Evolutionary conservation across 2,113 vertebrate genomes (phyloP).

Genomic region (Clarias gariepinus): DNA sequence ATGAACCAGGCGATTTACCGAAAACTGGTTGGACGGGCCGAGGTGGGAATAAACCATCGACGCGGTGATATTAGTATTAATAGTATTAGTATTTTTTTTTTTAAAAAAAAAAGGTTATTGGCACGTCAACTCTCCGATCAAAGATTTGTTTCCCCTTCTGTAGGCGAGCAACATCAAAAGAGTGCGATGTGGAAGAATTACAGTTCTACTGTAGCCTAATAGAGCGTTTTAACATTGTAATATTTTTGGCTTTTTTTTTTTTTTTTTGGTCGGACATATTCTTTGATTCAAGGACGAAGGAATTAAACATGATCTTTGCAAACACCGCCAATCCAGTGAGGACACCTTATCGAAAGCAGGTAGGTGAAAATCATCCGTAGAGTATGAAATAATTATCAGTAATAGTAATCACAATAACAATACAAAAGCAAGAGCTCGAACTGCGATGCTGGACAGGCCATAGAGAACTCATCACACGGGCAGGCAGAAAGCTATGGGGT

Average conservation of each 20-base stretch:
- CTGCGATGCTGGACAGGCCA: constrained; percentile 30
- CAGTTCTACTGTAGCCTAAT: constrained; percentile 44
- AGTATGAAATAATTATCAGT: background rate
- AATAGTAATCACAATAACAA: background rate
- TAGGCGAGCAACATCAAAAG: constrained; percentile 23
- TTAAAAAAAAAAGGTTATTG: background rate
- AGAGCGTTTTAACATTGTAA: background rate
- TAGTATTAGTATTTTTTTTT: background rate
- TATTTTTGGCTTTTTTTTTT: background rate
- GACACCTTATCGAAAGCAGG: constrained; percentile 87
- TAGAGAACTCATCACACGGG: background rate
- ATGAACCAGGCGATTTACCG: constrained; percentile 75
- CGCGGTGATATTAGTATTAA: constrained; percentile 12
- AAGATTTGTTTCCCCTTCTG: background rate
- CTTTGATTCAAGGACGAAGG: constrained; percentile 40
- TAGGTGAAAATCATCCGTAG: constrained; percentile 62
- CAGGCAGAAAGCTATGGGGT: background rate
- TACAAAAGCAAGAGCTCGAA: background rate
- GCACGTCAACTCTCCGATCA: background rate
- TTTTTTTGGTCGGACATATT: constrained; percentile 34
- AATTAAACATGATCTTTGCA: constrained; percentile 89
- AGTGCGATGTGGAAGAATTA: constrained; percentile 55
- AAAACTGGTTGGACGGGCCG: constrained; percentile 65
- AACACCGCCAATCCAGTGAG: constrained; percentile 84
- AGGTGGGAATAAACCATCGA: constrained; percentile 52